Evolutionary conservation across 1,140 invertebrate species (phyloP).

Genomic region (Andrena cerasifolii): DNA sequence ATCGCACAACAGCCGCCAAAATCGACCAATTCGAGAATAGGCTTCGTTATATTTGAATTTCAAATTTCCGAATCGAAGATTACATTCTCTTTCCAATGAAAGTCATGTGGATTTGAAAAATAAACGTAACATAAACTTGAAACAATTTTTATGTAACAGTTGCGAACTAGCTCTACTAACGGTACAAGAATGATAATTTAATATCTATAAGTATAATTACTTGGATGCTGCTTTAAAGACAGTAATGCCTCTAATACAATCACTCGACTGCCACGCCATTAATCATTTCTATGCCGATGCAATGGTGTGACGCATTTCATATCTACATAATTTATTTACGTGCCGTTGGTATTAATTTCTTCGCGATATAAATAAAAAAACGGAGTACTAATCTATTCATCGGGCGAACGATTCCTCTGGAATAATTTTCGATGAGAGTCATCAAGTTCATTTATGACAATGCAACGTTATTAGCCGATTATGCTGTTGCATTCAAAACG

Average conservation of each 20-base stretch:
- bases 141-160: background rate
- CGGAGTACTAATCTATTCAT: background rate
- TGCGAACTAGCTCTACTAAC: background rate
- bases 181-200: background rate
- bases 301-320: background rate
- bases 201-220: background rate
- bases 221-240: background rate
- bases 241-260: background rate
- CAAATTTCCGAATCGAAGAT: background rate
- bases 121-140: background rate
- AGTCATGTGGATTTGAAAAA: background rate
- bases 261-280: background rate
- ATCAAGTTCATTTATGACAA: background rate
- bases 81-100: background rate
- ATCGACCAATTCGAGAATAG: background rate
- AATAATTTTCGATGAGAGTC: background rate
- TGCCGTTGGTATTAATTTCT: background rate
- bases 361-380: background rate
- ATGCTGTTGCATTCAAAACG: slow-evolving; percentile 20
- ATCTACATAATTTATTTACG: background rate
- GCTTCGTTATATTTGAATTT: background rate
- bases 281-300: background rate
- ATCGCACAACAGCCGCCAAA: background rate
- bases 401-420: background rate
- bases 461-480: background rate